A percentile compares a stretch with the other conserved stretches of the same genome.
These are phyloP conservation scores for Tenthredo livida DNA, from an alignment of 2,888 invertebrate species.

Conservation along the genomic window DNA sequence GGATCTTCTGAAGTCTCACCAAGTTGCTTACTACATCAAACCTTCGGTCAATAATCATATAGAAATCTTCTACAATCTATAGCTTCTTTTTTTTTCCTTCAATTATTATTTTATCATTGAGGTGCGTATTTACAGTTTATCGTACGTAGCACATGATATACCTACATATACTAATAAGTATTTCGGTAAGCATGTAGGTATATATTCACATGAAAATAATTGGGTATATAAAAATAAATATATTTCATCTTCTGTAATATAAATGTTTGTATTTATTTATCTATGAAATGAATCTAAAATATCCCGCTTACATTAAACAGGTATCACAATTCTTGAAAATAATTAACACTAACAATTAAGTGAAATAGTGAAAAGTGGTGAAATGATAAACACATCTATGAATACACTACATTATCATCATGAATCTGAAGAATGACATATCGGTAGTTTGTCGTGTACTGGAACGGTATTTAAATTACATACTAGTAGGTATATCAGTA, in stretches of 20 bases:
- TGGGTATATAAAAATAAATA: background rate
- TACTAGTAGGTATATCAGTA: background rate
- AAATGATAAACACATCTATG: background rate
- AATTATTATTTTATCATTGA: background rate
- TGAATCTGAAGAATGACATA: background rate
- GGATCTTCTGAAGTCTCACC: too few relatives aligned
- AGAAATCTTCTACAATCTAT: too few relatives aligned
- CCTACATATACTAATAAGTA: background rate
- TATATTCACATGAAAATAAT: background rate
- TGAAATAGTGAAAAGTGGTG: background rate
- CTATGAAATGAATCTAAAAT: background rate
- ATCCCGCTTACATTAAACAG: background rate
- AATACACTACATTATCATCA: background rate
- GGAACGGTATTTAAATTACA: background rate
- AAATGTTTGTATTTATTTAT: background rate
- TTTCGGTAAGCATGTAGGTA: background rate
- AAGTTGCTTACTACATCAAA: too few relatives aligned
- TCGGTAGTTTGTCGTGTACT: background rate
- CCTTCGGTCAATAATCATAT: too few relatives aligned
- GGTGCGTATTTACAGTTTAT: background rate
- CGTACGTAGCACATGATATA: background rate
- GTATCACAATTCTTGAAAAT: background rate
- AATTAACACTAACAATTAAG: background rate
- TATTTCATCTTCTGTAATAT: constrained; percentile 23
- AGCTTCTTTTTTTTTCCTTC: background rate